Percentiles rank a stretch among this genome's conserved stretches.
Evolutionary conservation across 64 coral and sea anemone species (phyloP).

Genomic region (Platygyra sinensis): DNA sequence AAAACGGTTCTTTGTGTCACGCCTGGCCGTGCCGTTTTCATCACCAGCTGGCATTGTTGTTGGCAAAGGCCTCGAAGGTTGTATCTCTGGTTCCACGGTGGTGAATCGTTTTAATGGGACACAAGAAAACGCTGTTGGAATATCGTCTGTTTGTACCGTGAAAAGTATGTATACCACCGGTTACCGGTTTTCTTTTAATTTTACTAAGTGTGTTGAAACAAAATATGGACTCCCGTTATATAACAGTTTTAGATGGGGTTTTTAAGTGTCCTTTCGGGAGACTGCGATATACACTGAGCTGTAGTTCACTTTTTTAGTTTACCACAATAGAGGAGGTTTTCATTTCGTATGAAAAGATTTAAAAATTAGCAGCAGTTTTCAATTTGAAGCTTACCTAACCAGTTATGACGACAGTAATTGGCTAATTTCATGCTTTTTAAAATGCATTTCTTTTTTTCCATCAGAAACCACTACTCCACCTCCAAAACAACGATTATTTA

Average conservation of each 20-base stretch:
- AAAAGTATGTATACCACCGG: conserved; percentile 28
- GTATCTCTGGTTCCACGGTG: conserved; percentile 41
- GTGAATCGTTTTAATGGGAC: neutral
- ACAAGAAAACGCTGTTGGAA: neutral
- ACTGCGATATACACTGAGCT: neutral
- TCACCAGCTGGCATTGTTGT: conserved; percentile 20
- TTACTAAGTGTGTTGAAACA: too few species aligned
- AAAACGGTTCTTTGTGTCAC: conserved; percentile 1
- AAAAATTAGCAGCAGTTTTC: too few species aligned
- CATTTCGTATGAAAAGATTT: too few species aligned
- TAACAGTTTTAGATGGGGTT: neutral
- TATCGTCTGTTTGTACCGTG: conserved; percentile 25
- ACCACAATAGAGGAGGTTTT: neutral
- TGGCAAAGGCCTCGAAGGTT: conserved; percentile 43
- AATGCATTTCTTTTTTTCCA: neutral
- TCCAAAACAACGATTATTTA: neutral
- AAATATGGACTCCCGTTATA: too few species aligned
- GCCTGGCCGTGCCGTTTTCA: conserved; percentile 19
- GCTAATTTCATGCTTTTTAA: neutral
- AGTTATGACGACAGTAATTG: too few species aligned
- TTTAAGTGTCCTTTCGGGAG: neutral
- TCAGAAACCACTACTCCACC: conserved; percentile 8
- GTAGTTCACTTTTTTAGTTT: neutral
- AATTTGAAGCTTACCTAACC: too few species aligned
- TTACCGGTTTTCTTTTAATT: neutral